Evolutionary conservation across 2,888 invertebrate genomes (phyloP).

Genomic region (Drosophila mimica): DNA sequence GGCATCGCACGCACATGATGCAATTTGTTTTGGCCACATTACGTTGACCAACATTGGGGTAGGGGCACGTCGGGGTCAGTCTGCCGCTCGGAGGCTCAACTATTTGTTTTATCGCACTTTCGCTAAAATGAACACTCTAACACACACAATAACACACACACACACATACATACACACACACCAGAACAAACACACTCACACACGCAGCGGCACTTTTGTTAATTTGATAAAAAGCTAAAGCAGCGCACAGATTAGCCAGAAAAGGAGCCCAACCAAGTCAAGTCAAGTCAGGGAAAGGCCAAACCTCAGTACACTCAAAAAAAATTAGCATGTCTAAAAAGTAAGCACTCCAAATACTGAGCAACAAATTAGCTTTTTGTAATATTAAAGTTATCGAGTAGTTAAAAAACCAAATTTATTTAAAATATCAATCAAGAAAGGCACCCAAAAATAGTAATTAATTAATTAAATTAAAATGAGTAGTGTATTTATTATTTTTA

Average conservation of each 20-base stretch:
- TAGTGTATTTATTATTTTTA: not conserved
- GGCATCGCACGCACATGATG: conserved; percentile 81
- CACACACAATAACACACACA: conserved; percentile 23
- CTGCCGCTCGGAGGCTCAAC: conserved; percentile 44
- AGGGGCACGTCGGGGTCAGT: not conserved
- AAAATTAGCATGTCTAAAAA: not conserved
- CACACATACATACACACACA: conserved; percentile 18
- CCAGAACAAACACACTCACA: conserved; percentile 30
- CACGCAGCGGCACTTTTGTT: conserved; percentile 76
- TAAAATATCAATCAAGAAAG: not conserved
- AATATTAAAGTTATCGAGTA: not conserved
- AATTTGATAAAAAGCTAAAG: conserved; percentile 81
- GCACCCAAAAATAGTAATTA: not conserved
- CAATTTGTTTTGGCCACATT: conserved; percentile 78
- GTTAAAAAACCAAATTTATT: not conserved
- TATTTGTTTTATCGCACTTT: conserved; percentile 83
- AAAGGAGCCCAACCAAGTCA: conserved; percentile 43
- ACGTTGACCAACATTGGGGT: conserved; percentile 20
- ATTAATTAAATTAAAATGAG: not conserved
- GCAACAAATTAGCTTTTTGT: too few relatives aligned
- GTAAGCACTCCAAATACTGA: not conserved
- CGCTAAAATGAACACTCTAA: conserved; percentile 77
- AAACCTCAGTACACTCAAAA: conserved; percentile 41
- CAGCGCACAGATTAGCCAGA: conserved; percentile 72
- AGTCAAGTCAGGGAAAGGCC: conserved; percentile 27